A percentile compares a stretch with the other conserved stretches of the same genome.
Evolutionary conservation across 2,888 invertebrate species (phyloP).

Genomic region (Metopia argyrocephala): DNA sequence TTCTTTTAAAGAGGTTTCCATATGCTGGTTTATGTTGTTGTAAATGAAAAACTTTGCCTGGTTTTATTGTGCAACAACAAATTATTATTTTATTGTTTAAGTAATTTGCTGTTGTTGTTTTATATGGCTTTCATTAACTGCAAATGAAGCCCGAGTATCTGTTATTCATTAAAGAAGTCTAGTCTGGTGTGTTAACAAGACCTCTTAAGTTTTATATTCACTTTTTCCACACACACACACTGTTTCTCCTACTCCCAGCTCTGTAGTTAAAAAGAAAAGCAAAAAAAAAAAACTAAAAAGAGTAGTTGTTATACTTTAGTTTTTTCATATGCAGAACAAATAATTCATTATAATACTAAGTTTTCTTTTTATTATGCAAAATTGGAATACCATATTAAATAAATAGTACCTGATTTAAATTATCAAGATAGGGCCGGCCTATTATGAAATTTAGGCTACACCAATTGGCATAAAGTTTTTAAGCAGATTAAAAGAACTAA

Average conservation of each 20-base stretch:
- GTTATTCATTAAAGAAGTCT: background rate
- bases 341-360: background rate
- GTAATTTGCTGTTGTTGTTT: background rate
- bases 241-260: background rate
- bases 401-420: too few relatives aligned
- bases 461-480: too few relatives aligned
- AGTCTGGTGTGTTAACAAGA: background rate
- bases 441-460: too few relatives aligned
- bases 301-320: background rate
- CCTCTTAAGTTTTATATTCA: background rate
- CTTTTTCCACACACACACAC: too few relatives aligned
- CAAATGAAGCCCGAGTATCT: conserved; percentile 15
- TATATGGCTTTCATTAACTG: conserved; percentile 12
- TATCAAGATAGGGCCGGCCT: too few relatives aligned
- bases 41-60: background rate
- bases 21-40: background rate
- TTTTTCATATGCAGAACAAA: background rate
- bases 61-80: background rate
- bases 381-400: too few relatives aligned
- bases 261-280: background rate
- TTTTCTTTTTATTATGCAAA: too few relatives aligned
- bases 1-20: too few relatives aligned
- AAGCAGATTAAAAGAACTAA: too few relatives aligned
- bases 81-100: background rate
- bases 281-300: background rate